Evolutionary conservation across 2,888 invertebrate species (phyloP).

Genomic region (Oxyscelio sp.): DNA sequence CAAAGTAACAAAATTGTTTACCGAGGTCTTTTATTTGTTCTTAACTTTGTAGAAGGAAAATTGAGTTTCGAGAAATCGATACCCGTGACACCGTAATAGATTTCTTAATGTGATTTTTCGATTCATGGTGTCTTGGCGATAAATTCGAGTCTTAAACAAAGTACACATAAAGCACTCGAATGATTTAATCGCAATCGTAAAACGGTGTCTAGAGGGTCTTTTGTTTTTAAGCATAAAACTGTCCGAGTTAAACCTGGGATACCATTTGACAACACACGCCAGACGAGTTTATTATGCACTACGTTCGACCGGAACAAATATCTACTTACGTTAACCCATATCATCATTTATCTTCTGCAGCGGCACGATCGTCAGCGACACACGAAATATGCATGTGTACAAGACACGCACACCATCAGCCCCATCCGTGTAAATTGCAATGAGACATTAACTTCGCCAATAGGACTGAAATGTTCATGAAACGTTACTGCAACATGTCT

Average conservation of each 20-base stretch:
- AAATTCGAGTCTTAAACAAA: slow-evolving; percentile 41
- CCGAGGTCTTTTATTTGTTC: background rate
- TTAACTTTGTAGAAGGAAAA: background rate
- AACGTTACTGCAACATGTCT: slow-evolving; percentile 62
- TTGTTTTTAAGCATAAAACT: slow-evolving; percentile 49
- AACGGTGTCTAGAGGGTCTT: slow-evolving; percentile 19
- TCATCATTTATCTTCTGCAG: slow-evolving; percentile 75
- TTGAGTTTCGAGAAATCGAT: background rate
- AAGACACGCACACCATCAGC: slow-evolving; percentile 34
- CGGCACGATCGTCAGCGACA: slow-evolving; percentile 64
- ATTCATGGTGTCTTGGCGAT: slow-evolving; percentile 4
- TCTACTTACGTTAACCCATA: slow-evolving; percentile 67
- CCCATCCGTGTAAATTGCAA: slow-evolving; percentile 61
- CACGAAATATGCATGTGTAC: slow-evolving; percentile 51
- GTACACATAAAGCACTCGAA: slow-evolving; percentile 33
- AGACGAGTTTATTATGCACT: slow-evolving; percentile 69
- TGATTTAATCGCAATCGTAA: slow-evolving; percentile 58
- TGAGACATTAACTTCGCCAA: slow-evolving; percentile 58
- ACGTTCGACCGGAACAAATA: slow-evolving; percentile 68
- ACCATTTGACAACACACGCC: slow-evolving; percentile 56
- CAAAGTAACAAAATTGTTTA: too few species aligned
- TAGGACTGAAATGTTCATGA: slow-evolving; percentile 58
- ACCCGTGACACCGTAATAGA: background rate
- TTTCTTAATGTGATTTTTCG: slow-evolving; percentile 8
- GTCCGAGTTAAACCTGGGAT: slow-evolving; percentile 41